Evolutionary conservation across 2,888 invertebrate genomes (phyloP).

Genomic region (Meteorus colon): DNA sequence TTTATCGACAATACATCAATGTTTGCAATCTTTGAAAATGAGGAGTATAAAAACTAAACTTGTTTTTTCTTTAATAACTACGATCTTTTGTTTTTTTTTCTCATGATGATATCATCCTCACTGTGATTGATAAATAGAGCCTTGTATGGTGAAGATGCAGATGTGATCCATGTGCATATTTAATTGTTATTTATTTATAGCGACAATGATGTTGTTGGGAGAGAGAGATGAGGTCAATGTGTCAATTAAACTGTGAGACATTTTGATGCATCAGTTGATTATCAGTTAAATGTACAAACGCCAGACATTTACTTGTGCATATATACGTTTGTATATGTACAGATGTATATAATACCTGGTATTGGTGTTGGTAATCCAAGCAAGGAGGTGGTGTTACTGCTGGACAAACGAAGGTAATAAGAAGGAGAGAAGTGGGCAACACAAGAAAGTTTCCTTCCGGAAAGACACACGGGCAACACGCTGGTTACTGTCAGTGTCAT

Average conservation of each 20-base stretch:
- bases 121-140: not conserved
- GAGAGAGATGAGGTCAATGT: not conserved
- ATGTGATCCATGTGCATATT: not conserved
- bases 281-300: not conserved
- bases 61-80: not conserved
- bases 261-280: slow-evolving; percentile 1
- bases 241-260: not conserved
- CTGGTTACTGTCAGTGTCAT: slow-evolving; percentile 57
- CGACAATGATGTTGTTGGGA: not conserved
- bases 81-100: not conserved
- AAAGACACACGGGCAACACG: slow-evolving; percentile 44
- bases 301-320: not conserved
- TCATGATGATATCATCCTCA: not conserved
- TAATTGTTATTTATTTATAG: not conserved
- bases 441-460: slow-evolving; percentile 16
- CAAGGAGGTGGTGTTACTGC: not conserved
- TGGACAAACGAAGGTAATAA: slow-evolving; percentile 31
- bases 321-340: not conserved
- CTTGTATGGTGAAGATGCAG: not conserved
- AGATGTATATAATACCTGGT: not conserved
- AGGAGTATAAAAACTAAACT: not conserved
- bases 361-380: slow-evolving; percentile 1
- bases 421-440: slow-evolving; percentile 27
- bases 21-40: not conserved
- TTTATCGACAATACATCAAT: not conserved